Base-by-base conservation (phyloP, 2,888 invertebrate genomes). In the Heliconius cydno region DNA sequence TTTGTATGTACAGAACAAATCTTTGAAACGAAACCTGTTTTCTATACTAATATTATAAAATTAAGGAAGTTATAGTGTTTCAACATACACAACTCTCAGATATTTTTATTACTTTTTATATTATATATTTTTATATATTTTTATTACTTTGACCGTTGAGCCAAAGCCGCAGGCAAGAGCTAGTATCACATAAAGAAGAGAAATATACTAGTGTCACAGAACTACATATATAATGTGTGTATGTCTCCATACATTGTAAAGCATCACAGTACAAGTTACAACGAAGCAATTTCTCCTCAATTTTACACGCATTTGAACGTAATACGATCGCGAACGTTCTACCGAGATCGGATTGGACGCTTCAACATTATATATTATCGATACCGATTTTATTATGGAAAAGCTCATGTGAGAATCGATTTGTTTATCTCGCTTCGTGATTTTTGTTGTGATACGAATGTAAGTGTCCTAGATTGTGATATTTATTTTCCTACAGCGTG, bases 231-330 rank as follows among this genome's bases (percentile, higher is more conserved):
- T 41, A 41, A 38, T 28, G 4, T 65, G 28, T 65, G 13, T 28
- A 65, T 15, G 12, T 74, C 15, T 6, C 85, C 87, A 85, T 86
- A 68, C 10, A 34, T 89, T 92, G 90, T 91, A 76, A 89, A 34
- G 83, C 46, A 2, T 30, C 15, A 57, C 82, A 79, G 80, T 83
- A 82, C 76, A 81, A 83, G 85, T 86, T 84, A 87, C 85, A 77
- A 86, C 85, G 86, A 90, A 89, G 91, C 92, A 93, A 93, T 92
- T 90, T 91, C 91, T 88, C 88, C 88, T 88, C 93, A 94, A 94
- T 94, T 94, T 94, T 90, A 93, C 93, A 93, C 93, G 91, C 91
- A 90, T 91, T 91, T 91, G 90, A 88, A 88, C 91, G 90, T 92
- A 92, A 94, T 87, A 84, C 89, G 89, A 92, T 92, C 83, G 82